Evolutionary conservation across 2,797 vertebrate genomes (phyloP).

Genomic region (Cryptoprocta ferox): DNA sequence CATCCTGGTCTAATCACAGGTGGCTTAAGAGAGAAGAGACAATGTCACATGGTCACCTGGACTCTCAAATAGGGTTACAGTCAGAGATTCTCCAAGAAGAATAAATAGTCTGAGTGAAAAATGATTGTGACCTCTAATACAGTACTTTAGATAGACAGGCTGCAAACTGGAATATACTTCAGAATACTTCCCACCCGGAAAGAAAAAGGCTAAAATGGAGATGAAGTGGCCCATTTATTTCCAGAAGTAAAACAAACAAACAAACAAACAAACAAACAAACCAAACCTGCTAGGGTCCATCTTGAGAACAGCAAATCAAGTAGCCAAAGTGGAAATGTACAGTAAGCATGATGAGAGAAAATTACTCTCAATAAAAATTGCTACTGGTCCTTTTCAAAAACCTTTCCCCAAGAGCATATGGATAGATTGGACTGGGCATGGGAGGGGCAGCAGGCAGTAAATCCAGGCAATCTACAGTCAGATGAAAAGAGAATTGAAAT

Average conservation of each 20-base stretch:
- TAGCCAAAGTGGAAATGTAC: not conserved
- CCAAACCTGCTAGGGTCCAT: not conserved
- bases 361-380: not conserved
- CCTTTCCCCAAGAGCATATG: not conserved
- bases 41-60: not conserved
- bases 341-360: not conserved
- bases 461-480: not conserved
- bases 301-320: not conserved
- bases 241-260: constrained; percentile 11
- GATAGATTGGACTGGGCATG: not conserved
- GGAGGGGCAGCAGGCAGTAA: not conserved
- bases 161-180: not conserved
- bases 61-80: not conserved
- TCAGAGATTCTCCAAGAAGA: not conserved
- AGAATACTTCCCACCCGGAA: not conserved
- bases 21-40: not conserved
- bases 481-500: constrained; percentile 51
- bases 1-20: not conserved
- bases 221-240: not conserved
- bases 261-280: not conserved
- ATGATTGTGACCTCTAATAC: not conserved
- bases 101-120: not conserved
- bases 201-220: not conserved
- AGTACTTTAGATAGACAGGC: not conserved
- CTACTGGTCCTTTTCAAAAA: not conserved